phyloP scores from a whole-genome alignment of 92 coral and sea anemone genomes.

The Epizoanthus ramosus region DNA sequence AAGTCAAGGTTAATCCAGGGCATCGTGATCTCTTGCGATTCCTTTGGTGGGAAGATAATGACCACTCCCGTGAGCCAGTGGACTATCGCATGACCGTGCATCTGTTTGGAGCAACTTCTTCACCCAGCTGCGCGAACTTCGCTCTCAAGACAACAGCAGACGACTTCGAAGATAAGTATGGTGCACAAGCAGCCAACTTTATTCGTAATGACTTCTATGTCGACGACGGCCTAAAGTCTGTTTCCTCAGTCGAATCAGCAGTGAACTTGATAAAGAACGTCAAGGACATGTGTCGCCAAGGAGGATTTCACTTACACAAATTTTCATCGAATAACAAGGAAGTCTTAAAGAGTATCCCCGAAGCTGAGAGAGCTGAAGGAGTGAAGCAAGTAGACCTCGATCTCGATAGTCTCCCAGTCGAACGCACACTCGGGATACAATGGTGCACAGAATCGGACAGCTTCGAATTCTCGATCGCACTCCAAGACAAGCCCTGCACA shows the following conservation, averaged over 20 bases:
- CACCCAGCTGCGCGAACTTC: slow-evolving; percentile 55
- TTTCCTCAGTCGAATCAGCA: slow-evolving; percentile 45
- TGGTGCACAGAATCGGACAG: slow-evolving; percentile 62
- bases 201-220: slow-evolving; percentile 50
- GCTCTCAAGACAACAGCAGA: slow-evolving; percentile 52
- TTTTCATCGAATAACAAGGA: slow-evolving; percentile 53
- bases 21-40: slow-evolving; percentile 31
- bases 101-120: slow-evolving; percentile 50
- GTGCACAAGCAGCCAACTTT: slow-evolving; percentile 49
- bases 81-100: slow-evolving; percentile 49
- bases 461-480: slow-evolving; percentile 48
- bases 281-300: slow-evolving; percentile 51
- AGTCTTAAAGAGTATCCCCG: slow-evolving; percentile 48
- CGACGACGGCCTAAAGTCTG: slow-evolving; percentile 57
- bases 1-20: slow-evolving; percentile 14
- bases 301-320: slow-evolving; percentile 62
- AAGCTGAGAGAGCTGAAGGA: slow-evolving; percentile 48
- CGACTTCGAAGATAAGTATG: slow-evolving; percentile 42
- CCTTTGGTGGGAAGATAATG: slow-evolving; percentile 47
- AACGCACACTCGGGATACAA: slow-evolving; percentile 67
- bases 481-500: slow-evolving; percentile 58
- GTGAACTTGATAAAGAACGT: slow-evolving; percentile 47
- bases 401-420: slow-evolving; percentile 40
- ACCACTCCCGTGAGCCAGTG: slow-evolving; percentile 16
- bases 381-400: slow-evolving; percentile 51